phyloP scores from a whole-genome alignment of 2,888 invertebrate species.

The Plebejus melissa region DNA sequence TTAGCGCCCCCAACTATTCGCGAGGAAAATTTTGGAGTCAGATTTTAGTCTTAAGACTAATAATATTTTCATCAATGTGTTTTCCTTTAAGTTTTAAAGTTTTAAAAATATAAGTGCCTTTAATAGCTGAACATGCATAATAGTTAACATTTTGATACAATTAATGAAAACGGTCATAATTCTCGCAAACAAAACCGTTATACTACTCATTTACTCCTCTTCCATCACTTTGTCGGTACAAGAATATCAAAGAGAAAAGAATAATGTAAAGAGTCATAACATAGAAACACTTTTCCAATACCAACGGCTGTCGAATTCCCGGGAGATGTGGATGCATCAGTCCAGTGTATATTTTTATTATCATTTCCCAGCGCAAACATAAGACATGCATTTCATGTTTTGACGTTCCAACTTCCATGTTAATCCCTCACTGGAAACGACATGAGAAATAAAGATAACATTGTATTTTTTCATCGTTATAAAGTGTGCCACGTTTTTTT shows the following conservation, averaged over 20 bases:
- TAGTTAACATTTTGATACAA: too few species aligned
- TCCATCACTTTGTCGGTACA: background rate
- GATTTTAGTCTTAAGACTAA: too few species aligned
- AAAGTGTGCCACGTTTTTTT: background rate
- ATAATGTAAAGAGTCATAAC: constrained; percentile 2
- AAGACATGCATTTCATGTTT: constrained; percentile 7
- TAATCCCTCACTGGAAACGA: background rate
- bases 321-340: background rate
- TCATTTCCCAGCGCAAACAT: constrained; percentile 9
- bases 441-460: background rate
- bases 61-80: too few species aligned
- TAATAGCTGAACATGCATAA: too few species aligned
- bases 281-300: constrained; percentile 9
- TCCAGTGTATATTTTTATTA: constrained; percentile 5
- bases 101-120: too few species aligned
- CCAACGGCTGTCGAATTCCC: constrained; percentile 4
- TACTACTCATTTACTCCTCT: background rate
- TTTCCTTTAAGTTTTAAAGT: too few species aligned
- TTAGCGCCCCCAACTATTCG: too few species aligned
- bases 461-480: background rate
- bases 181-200: too few species aligned
- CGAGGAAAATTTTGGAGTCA: too few species aligned
- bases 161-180: too few species aligned
- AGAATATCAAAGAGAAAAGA: constrained; percentile 1
- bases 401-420: background rate